phyloP scores from a whole-genome alignment of 1,140 invertebrate genomes.

The Rhynchophorus ferrugineus region DNA sequence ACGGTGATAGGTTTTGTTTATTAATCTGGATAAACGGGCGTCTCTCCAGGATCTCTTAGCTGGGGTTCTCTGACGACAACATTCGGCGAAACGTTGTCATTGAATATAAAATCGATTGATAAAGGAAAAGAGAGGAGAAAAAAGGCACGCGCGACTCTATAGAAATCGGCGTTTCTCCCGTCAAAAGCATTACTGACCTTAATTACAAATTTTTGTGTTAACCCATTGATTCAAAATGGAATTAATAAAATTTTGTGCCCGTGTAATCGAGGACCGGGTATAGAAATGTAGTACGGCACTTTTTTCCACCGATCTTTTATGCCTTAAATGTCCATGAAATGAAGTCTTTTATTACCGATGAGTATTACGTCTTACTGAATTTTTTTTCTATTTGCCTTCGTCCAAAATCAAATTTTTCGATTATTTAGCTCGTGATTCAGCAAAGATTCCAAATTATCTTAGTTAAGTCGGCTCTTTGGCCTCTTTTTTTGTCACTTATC shows the following conservation, averaged over 20 bases:
- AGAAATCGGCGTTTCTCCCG: too few relatives aligned
- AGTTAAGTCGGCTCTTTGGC: too few relatives aligned
- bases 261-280: conserved; percentile 10
- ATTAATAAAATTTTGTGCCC: neutral
- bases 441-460: too few relatives aligned
- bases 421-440: conserved; percentile 8
- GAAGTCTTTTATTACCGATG: conserved; percentile 18
- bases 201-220: conserved; percentile 1
- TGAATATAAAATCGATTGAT: too few relatives aligned
- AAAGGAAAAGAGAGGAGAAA: too few relatives aligned
- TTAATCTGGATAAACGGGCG: conserved; percentile 2
- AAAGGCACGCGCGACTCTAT: too few relatives aligned
- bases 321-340: conserved; percentile 18
- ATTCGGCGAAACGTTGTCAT: too few relatives aligned
- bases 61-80: too few relatives aligned
- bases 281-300: neutral
- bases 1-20: conserved; percentile 5
- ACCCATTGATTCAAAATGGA: neutral
- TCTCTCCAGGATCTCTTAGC: too few relatives aligned
- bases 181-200: too few relatives aligned
- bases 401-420: conserved; percentile 11
- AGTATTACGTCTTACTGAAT: conserved; percentile 14
- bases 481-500: too few relatives aligned
- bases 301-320: conserved; percentile 11
- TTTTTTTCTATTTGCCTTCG: conserved; percentile 10